phyloP scores from a whole-genome alignment of 2,797 vertebrate species.

The Spatula clypeata region DNA sequence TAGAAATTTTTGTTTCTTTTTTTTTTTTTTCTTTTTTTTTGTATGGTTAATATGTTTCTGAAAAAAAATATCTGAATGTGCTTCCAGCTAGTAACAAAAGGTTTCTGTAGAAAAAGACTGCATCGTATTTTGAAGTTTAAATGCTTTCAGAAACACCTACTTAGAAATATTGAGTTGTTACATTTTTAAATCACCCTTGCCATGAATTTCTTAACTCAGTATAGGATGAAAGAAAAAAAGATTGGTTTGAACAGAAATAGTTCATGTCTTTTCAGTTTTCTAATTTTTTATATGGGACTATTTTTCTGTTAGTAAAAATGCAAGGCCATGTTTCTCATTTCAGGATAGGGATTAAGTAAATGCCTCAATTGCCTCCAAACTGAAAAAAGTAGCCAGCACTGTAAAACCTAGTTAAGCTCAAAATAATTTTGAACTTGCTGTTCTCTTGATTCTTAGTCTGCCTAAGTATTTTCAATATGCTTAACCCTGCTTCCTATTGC shows the following conservation, averaged over 20 bases:
- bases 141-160: background rate
- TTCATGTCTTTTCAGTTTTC: background rate
- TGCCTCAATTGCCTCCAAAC: background rate
- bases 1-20: background rate
- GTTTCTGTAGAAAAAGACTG: background rate
- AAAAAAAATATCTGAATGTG: background rate
- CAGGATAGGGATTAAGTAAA: background rate
- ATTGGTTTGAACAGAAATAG: background rate
- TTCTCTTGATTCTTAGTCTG: background rate
- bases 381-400: background rate
- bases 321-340: background rate
- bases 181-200: background rate
- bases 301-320: background rate
- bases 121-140: background rate
- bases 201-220: background rate
- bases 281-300: background rate
- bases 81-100: background rate
- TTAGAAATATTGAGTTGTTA: background rate
- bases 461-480: background rate
- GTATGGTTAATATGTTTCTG: background rate
- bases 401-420: background rate
- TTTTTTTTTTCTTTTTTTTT: constrained; percentile 28
- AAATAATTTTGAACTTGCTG: background rate
- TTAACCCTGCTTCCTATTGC: background rate
- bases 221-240: background rate